A percentile compares a stretch with the other conserved stretches of the same genome.
Conservation (phyloP, 2,888 invertebrate species). For the Tuberolachnus salignus region DNA sequence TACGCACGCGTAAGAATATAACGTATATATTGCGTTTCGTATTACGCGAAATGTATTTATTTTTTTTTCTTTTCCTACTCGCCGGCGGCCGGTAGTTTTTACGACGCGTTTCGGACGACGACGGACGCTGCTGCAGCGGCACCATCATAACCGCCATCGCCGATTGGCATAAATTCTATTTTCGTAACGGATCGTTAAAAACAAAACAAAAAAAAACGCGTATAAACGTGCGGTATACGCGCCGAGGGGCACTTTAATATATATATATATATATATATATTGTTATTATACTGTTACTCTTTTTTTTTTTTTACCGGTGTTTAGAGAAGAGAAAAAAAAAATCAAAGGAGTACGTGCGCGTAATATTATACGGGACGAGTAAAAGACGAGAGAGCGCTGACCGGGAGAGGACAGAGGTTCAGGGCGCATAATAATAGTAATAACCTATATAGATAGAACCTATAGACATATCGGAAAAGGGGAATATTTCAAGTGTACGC, state of each 20-base stretch:
- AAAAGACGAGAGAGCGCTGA: slow-evolving; percentile 23
- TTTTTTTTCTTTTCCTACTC: slow-evolving; percentile 15
- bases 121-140: not conserved
- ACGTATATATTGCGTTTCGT: not conserved
- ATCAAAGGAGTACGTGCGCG: slow-evolving; percentile 43
- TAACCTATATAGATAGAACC: too few species aligned
- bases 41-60: slow-evolving; percentile 41
- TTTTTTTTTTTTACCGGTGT: slow-evolving; percentile 1
- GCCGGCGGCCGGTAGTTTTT: slow-evolving; percentile 38
- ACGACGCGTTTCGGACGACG: slow-evolving; percentile 34
- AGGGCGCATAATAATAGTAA: not conserved
- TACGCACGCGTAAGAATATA: too few species aligned
- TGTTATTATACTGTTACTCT: not conserved
- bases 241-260: not conserved
- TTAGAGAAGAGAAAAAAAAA: slow-evolving; percentile 33
- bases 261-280: not conserved
- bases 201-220: not conserved
- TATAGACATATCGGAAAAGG: slow-evolving; percentile 6
- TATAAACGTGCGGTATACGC: not conserved
- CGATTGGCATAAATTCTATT: slow-evolving; percentile 49
- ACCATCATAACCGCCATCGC: slow-evolving; percentile 11
- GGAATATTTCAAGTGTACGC: slow-evolving; percentile 26
- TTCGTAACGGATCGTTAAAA: slow-evolving; percentile 48
- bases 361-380: too few species aligned
- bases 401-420: not conserved